phyloP scores from a whole-genome alignment of 2,113 vertebrate species.

The Chrysemys picta region DNA sequence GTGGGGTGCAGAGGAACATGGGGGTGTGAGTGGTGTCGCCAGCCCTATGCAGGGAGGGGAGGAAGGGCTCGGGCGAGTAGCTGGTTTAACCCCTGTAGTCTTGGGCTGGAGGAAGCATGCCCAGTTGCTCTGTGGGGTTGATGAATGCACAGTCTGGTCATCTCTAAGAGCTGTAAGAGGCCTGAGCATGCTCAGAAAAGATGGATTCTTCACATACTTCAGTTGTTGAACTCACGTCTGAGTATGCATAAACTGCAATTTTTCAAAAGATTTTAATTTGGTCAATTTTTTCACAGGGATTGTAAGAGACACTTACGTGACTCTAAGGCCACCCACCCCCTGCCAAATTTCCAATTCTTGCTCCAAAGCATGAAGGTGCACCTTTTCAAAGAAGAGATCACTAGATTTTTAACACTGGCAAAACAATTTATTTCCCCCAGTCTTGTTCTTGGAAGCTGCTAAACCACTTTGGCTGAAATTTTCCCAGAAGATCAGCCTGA shows the following conservation, averaged over 20 bases:
- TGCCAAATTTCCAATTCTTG: not conserved
- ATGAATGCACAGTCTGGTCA: not conserved
- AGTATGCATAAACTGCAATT: not conserved
- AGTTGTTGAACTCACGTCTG: not conserved
- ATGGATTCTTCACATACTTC: not conserved
- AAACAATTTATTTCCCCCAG: not conserved
- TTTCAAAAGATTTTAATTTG: not conserved
- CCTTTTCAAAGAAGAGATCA: not conserved
- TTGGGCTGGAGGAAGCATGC: not conserved
- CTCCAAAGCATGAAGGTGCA: not conserved
- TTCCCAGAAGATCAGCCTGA: not conserved
- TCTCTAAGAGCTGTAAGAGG: not conserved
- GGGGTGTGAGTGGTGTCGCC: too few species aligned
- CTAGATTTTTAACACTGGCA: not conserved
- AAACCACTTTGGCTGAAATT: not conserved
- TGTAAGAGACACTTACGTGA: too few species aligned
- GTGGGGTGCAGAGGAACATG: too few species aligned
- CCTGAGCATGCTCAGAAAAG: not conserved
- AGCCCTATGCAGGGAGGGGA: too few species aligned
- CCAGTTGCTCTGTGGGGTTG: not conserved
- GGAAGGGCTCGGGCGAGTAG: too few species aligned
- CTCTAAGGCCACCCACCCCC: too few species aligned
- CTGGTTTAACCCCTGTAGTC: not conserved
- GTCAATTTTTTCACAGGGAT: not conserved
- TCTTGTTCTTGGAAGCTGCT: not conserved